Conservation (phyloP, 2,113 vertebrate species). For the Polyodon spathula region DNA sequence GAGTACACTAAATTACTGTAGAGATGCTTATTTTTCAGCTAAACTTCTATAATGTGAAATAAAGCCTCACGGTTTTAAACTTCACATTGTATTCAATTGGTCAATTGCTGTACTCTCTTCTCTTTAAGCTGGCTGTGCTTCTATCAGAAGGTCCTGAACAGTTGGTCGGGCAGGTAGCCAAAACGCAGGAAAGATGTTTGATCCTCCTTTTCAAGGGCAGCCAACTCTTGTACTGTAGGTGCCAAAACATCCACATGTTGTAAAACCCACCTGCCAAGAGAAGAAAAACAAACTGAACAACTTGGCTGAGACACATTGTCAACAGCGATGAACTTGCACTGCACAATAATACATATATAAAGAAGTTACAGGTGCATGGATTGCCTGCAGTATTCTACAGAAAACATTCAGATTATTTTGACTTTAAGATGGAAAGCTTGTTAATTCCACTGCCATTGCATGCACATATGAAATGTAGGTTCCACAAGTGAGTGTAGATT, state of each 20-base stretch:
- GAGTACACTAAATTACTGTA: no score
- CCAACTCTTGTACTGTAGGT: slow-evolving; percentile 86
- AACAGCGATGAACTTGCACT: no score
- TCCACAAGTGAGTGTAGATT: no score
- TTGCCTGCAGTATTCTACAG: no score
- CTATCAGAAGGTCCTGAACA: slow-evolving; percentile 92
- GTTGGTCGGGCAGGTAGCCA: slow-evolving; percentile 90
- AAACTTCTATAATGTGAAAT: neutral
- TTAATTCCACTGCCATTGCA: no score
- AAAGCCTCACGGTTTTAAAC: neutral
- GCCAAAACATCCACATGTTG: slow-evolving; percentile 92
- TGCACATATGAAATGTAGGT: no score
- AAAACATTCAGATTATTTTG: no score
- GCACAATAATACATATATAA: no score
- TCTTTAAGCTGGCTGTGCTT: slow-evolving; percentile 22
- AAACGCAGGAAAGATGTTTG: slow-evolving; percentile 93
- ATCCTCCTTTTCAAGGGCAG: slow-evolving; percentile 85
- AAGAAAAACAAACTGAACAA: neutral
- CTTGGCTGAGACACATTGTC: no score
- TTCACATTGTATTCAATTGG: neutral
- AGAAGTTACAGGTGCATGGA: no score
- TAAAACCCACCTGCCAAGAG: slow-evolving; percentile 72
- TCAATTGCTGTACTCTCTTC: neutral
- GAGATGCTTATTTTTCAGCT: no score
- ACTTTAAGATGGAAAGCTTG: no score